Evolutionary conservation across 2,888 invertebrate species (phyloP).

Genomic region (Allygus modestus): DNA sequence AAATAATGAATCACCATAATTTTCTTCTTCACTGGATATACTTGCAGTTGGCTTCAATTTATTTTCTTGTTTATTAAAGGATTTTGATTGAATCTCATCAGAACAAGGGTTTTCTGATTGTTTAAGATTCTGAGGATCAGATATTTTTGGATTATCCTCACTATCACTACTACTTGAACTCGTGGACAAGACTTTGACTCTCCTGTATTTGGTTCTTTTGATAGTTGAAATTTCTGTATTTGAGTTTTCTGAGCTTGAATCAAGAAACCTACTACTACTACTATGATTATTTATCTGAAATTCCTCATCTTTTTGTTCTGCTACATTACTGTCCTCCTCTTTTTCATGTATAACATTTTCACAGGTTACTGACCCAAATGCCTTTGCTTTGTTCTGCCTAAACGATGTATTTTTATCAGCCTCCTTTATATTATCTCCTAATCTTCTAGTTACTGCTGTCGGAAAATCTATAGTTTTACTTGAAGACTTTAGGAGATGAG

Average conservation of each 20-base stretch:
- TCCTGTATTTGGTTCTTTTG: neutral
- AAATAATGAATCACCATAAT: neutral
- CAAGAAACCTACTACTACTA: conserved; percentile 21
- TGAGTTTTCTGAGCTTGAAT: conserved; percentile 38
- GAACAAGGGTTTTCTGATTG: neutral
- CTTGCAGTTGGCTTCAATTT: neutral
- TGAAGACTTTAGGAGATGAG: neutral
- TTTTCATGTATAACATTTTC: neutral
- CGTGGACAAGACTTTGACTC: neutral
- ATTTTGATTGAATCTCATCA: neutral
- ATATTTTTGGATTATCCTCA: neutral
- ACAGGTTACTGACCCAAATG: neutral
- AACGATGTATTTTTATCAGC: neutral
- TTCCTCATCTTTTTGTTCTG: neutral
- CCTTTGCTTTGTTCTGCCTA: neutral
- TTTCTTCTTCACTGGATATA: conserved; percentile 9
- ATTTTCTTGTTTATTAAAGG: neutral
- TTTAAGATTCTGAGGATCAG: neutral
- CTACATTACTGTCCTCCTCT: neutral
- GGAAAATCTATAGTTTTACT: neutral
- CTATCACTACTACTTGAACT: conserved; percentile 32
- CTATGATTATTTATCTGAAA: neutral
- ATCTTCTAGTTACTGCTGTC: neutral
- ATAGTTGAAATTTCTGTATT: neutral
- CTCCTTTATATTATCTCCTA: neutral